Percentiles rank a stretch among this genome's conserved stretches.
These are phyloP conservation scores for Hololepta plana DNA, from an alignment of 2,888 invertebrate species.

Conservation along the genomic window DNA sequence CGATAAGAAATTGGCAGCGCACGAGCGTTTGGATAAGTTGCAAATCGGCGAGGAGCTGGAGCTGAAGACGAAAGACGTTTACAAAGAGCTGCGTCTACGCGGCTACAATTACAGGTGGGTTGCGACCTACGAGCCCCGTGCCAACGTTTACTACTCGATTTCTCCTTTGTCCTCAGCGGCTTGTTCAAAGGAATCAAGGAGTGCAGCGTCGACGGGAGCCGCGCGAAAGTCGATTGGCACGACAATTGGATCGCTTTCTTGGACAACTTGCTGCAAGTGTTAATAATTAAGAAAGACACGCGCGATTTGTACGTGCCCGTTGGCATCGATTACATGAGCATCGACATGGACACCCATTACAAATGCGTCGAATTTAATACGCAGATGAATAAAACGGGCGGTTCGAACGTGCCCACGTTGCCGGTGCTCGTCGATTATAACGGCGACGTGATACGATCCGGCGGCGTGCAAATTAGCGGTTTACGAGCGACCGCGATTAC, in stretches of 20 bases:
- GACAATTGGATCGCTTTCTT: constrained; percentile 79
- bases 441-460: constrained; percentile 29
- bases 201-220: constrained; percentile 18
- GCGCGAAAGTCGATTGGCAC: constrained; percentile 44
- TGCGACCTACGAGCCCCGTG: no score
- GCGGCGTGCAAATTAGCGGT: constrained; percentile 62
- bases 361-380: constrained; percentile 8
- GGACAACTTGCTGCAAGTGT: constrained; percentile 76
- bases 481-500: constrained; percentile 60
- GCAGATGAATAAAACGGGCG: no score
- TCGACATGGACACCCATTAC: constrained; percentile 10
- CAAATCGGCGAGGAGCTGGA: neutral
- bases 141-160: no score
- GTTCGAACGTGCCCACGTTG: no score
- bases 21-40: neutral
- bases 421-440: constrained; percentile 21
- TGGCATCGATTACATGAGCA: constrained; percentile 9
- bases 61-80: constrained; percentile 40
- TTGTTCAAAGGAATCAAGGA: constrained; percentile 13
- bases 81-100: constrained; percentile 45
- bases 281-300: constrained; percentile 47
- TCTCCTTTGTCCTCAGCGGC: constrained; percentile 12
- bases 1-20: constrained; percentile 1
- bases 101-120: constrained; percentile 35
- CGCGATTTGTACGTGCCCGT: constrained; percentile 54